Evolutionary conservation across 2,888 invertebrate genomes (phyloP), one percentile per base, ranked within the genome.

Genomic region (Scaptomyza cyrtandrae): DNA sequence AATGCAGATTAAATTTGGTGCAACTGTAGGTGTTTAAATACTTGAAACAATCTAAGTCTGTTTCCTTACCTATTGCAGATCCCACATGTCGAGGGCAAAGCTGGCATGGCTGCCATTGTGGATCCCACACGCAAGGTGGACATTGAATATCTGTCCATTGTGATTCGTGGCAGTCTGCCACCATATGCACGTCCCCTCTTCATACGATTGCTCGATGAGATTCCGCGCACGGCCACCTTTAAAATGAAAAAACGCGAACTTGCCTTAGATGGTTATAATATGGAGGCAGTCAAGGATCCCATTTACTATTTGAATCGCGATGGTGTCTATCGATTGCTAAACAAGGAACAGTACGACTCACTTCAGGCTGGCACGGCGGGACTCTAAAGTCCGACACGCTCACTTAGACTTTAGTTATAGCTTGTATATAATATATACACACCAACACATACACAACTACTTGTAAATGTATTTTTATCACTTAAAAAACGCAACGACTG

Each of bases 81-180:
- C 75, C 96, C 96, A 0, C 94, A 94, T 67, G 94, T 95, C 53
- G 97, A 97, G 90, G 98, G 98, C 0, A 95, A 96, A 85, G 98
- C 97, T 14, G 98, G 98, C 73, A 99, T 99, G 98, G 97, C 95
- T 19, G 97, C 98, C 19, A 94, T 98, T 62, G 96, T 96, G 16
- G 96, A 97, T 91, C 93, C 94, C 4, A 92, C 94, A 2, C 93
- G 94, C 35, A 91, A 93, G 63, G 90, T 96, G 58, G 94, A 95
- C 84, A 92, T 96, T 75, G 79, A 90, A 27, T 92, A 93, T 55
- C 92, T 97, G 62, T 94, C 95, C 27, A 92, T 93, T n/a, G 95
- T 94, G 57, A 93, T 97, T 48, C 95, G 95, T 88, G 94, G 94
- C 81, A 93, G 94, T 71, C 93, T 99, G 80, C 97, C 99, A 0